Evolutionary conservation across 2,113 vertebrate species (phyloP), one percentile per base, ranked within the genome.

Genomic region (Tragelaphus scriptus): DNA sequence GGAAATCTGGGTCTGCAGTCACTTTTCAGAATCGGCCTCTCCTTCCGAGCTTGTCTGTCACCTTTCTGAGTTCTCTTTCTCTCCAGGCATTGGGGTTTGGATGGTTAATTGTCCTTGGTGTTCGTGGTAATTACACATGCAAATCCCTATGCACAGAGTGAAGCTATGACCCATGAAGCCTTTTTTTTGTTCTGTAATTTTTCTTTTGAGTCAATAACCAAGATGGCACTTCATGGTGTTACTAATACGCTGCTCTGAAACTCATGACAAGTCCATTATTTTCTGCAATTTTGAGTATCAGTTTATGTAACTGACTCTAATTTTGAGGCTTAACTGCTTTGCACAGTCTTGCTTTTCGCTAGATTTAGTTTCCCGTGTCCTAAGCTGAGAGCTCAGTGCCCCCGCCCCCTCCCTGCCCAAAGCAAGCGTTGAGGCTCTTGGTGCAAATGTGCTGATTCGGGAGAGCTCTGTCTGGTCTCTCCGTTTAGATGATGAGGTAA

Each of bases 401-500:
- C 96, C 91, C 90, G 1, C 3, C 87, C 97, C 95, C 96, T 94
- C 98, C 93, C 51, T 94, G 97, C 59, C 97, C 98, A 97, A 94
- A 98, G 88, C 90, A 61, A 98, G 98, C 96, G 94, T 98, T 81
- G 97, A 99, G 99, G 98, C 98, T 98, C 97, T 98, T 98, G 98
- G 98, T 99, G 98, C 97, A 98, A 99, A 98, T 98, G 98, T 99
- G 99, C 99, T 99, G 99, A 99, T 99, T 98, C 98, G 99, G 99
- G 99, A 99, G 99, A 99, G 99, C 98, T 99, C 98, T 99, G 99
- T 99, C 99, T 99, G 99, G 99, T 99, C 99, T 99, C 99, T 99
- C 99, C 99, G 99, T 99, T 99, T 99, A 99, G 99, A 99, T 99
- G 99, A 99, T 99, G 99, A 99, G 99, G 99, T 99, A 99, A 99